phyloP scores from a whole-genome alignment of 2,888 invertebrate genomes.

The Prosopocoilus inquinatus region DNA sequence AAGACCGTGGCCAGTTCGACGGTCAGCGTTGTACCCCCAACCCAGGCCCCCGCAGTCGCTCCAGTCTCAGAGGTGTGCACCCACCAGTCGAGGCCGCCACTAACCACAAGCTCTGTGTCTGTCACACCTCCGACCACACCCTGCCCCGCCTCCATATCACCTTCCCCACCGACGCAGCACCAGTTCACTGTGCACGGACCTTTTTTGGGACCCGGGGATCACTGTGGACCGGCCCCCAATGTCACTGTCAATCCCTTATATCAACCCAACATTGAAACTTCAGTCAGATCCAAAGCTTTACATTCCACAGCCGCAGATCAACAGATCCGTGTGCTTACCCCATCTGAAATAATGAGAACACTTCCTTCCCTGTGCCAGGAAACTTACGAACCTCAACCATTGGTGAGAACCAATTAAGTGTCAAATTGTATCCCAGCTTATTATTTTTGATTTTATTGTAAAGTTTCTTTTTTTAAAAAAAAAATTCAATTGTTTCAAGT shows the following conservation, averaged over 20 bases:
- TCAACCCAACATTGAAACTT: slow-evolving; percentile 32
- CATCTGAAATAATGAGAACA: slow-evolving; percentile 88
- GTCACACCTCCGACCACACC: slow-evolving; percentile 18
- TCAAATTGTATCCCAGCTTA: slow-evolving; percentile 3
- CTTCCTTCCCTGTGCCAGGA: slow-evolving; percentile 79
- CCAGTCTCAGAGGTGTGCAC: slow-evolving; percentile 52
- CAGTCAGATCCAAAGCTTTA: slow-evolving; percentile 22
- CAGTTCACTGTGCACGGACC: slow-evolving; percentile 51
- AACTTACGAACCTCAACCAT: slow-evolving; percentile 62
- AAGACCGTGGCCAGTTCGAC: slow-evolving; percentile 32
- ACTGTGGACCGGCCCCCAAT: slow-evolving; percentile 65
- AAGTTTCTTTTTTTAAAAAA: too few species aligned
- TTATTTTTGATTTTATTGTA: slow-evolving; percentile 18
- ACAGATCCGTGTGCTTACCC: slow-evolving; percentile 85
- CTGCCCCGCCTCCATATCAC: slow-evolving; percentile 28
- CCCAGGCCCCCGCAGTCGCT: slow-evolving; percentile 29
- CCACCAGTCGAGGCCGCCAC: slow-evolving; percentile 42
- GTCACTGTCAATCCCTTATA: slow-evolving; percentile 65
- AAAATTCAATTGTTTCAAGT: slow-evolving; percentile 22
- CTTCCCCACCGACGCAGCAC: slow-evolving; percentile 46
- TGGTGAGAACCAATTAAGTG: slow-evolving; percentile 42
- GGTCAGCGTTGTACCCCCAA: slow-evolving; percentile 28
- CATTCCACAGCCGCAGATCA: slow-evolving; percentile 59
- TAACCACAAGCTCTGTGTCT: slow-evolving; percentile 33
- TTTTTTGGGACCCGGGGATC: slow-evolving; percentile 51